phyloP scores from a whole-genome alignment of 1,140 invertebrate genomes.

The Lasioglossum baleicum region DNA sequence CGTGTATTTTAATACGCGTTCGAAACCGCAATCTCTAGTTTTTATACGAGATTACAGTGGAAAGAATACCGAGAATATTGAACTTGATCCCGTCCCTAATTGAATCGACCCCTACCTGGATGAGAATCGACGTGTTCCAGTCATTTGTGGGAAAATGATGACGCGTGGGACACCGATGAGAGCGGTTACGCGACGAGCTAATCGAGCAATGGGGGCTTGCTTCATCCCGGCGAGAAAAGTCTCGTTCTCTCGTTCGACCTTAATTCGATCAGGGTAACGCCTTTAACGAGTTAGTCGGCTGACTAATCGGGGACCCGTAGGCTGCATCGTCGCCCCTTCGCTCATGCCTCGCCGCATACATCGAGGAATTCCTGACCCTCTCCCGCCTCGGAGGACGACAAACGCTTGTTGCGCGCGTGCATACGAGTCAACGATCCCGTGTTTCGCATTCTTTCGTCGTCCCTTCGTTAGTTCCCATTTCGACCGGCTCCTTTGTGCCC shows the following conservation, averaged over 20 bases:
- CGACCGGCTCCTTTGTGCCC: too few species aligned
- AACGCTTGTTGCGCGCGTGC: slow-evolving; percentile 6
- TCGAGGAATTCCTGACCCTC: slow-evolving; percentile 17
- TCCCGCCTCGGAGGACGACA: background rate
- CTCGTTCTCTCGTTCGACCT: slow-evolving; percentile 46
- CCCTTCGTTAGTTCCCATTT: too few species aligned
- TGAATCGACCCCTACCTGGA: too few species aligned
- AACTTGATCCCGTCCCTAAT: too few species aligned
- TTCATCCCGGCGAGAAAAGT: slow-evolving; percentile 59
- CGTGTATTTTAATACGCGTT: too few species aligned
- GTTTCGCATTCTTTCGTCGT: slow-evolving; percentile 13
- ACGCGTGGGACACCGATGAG: slow-evolving; percentile 29
- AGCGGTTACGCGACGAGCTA: slow-evolving; percentile 31
- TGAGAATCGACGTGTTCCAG: background rate
- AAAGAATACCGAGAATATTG: too few species aligned
- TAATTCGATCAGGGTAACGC: slow-evolving; percentile 54
- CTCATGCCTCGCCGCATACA: background rate
- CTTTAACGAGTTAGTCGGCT: slow-evolving; percentile 46
- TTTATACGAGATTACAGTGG: too few species aligned
- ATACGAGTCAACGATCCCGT: slow-evolving; percentile 29
- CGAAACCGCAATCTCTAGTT: too few species aligned
- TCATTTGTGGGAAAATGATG: slow-evolving; percentile 36
- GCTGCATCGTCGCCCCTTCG: background rate
- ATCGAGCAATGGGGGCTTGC: slow-evolving; percentile 53
- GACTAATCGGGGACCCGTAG: slow-evolving; percentile 42